Evolutionary conservation across 2,888 invertebrate species (phyloP).

Genomic region (Apantesis nais): DNA sequence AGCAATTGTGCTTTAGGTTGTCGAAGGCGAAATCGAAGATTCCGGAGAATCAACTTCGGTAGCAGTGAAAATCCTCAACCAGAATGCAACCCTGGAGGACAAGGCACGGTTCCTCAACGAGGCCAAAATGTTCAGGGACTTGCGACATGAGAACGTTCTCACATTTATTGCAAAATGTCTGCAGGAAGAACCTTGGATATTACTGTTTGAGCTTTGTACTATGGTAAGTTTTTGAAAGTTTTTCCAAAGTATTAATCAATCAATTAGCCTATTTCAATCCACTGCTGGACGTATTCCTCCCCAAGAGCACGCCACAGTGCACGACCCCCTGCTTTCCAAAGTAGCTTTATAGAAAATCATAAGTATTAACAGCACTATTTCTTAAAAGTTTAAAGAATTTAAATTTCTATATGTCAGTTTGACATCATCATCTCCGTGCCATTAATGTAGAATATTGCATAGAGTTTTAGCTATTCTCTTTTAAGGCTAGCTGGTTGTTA

Average conservation of each 20-base stretch:
- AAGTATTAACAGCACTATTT: too few relatives aligned
- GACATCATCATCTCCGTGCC: too few relatives aligned
- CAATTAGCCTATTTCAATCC: too few relatives aligned
- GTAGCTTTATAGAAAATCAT: not conserved
- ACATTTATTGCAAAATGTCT: slow-evolving; percentile 90
- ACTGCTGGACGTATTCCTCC: too few relatives aligned
- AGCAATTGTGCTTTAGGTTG: slow-evolving; percentile 81
- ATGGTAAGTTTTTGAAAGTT: slow-evolving; percentile 70
- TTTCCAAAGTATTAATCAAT: not conserved
- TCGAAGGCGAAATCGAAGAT: slow-evolving; percentile 90
- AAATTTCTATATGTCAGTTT: too few relatives aligned
- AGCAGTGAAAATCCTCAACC: slow-evolving; percentile 93
- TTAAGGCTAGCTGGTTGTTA: too few relatives aligned
- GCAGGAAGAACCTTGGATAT: slow-evolving; percentile 91
- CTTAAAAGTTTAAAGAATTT: too few relatives aligned
- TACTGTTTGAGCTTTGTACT: slow-evolving; percentile 91
- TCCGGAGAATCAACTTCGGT: slow-evolving; percentile 78
- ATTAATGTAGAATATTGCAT: too few relatives aligned
- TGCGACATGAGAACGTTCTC: slow-evolving; percentile 90
- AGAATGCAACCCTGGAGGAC: slow-evolving; percentile 91
- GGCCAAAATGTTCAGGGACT: slow-evolving; percentile 89
- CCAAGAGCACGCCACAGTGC: too few relatives aligned
- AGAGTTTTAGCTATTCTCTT: too few relatives aligned
- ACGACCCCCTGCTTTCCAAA: too few relatives aligned
- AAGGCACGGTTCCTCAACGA: slow-evolving; percentile 93